Base-by-base conservation (phyloP, 2,797 vertebrate genomes). In the Telmatherina bonti region DNA sequence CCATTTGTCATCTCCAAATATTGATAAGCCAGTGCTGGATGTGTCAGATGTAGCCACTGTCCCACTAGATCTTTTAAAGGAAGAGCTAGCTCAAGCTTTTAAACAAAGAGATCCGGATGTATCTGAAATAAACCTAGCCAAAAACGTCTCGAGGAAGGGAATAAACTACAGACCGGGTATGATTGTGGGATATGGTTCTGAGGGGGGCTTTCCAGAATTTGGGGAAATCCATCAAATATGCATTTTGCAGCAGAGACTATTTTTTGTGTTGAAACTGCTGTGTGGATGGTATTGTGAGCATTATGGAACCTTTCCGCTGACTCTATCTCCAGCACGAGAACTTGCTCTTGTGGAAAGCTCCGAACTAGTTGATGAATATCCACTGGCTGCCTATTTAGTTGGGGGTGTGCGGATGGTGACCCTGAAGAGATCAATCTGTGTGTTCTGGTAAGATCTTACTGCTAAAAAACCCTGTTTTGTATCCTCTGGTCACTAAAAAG, bases 201-300 rank as follows among this genome's bases (percentile, higher is more conserved):
- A 36, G 9, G 62, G 70, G 78, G 79, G 74, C 36, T 51, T 82
- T 20, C 69, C 69, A 60, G 73, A 76, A 31, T 76, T 81, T 70
- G 74, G 61, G 30, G 79, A 73, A 81, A 81, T 76, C 30, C 52
- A 67, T 54, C 73, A 81, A 45, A 73, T 81, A 15, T 72, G 61
- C 57, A 58, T 81, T 62, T 33, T 85, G 30, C 35, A 76, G 12
- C 58, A 74, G 43, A 63, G 24, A 43, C 11, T 59, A 16, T 65
- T 55, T 71, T 78, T 81, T 35, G 60, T 78, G 41, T 38, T 47
- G 26, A 81, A 60, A 74, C 51, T 53, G n/a, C 27, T 76, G 68
- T 63, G 43, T 78, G 68, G 73, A 22, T 76, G 72, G 59, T 81
- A 73, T 68, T 66, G 65, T n/a, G 56, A 81, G 56, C 63, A 74